Evolutionary conservation across 2,888 invertebrate genomes (phyloP).

Genomic region (Drosophila diplacantha): DNA sequence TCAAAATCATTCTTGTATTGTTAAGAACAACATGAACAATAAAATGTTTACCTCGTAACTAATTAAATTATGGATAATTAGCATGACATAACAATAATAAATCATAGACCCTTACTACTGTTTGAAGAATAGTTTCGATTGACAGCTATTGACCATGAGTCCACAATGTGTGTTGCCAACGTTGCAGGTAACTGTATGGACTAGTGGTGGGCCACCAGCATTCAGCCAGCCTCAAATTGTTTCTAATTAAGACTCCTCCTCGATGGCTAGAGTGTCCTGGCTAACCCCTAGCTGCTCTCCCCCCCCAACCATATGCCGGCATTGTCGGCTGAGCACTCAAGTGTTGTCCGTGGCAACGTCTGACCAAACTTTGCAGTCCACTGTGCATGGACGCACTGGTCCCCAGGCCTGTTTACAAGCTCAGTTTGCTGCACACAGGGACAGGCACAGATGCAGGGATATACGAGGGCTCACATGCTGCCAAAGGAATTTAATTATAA

Average conservation of each 20-base stretch:
- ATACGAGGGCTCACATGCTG: constrained; percentile 27
- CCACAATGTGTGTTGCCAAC: constrained; percentile 45
- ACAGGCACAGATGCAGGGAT: constrained; percentile 26
- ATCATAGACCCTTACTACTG: neutral
- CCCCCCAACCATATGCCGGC: neutral
- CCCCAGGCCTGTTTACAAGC: constrained; percentile 59
- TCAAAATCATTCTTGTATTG: neutral
- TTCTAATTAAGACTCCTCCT: constrained; percentile 65
- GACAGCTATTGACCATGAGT: constrained; percentile 39
- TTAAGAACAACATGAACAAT: neutral
- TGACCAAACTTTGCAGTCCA: constrained; percentile 2
- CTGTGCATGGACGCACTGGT: constrained; percentile 39
- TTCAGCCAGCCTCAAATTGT: constrained; percentile 68
- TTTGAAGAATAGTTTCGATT: neutral
- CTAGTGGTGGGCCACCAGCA: constrained; percentile 41
- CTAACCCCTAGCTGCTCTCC: neutral
- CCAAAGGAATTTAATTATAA: constrained; percentile 70
- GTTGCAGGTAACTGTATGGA: constrained; percentile 10
- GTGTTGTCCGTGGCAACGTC: constrained; percentile 49
- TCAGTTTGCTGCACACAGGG: constrained; percentile 59
- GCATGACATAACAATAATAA: neutral
- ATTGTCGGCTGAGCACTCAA: constrained; percentile 44
- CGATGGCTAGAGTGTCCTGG: constrained; percentile 9
- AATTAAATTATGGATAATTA: neutral
- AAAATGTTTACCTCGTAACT: neutral